Base-by-base conservation (phyloP, 2,888 invertebrate species). In the Athalia circularis region DNA sequence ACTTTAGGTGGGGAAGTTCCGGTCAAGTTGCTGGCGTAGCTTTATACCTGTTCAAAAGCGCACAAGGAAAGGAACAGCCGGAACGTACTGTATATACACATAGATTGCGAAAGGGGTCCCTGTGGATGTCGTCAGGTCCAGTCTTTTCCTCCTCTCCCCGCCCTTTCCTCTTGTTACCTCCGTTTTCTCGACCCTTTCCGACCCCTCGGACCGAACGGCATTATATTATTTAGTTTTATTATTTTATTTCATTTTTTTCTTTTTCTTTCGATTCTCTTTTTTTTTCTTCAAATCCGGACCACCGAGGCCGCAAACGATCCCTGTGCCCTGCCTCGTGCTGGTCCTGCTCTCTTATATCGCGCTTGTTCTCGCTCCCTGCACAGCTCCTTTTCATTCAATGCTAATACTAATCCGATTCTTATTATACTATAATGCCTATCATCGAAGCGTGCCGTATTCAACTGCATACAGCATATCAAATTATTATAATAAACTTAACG, bases 371-470 rank as follows among this genome's bases (percentile, higher is more conserved):
- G 86, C 85, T 72, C 57, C 83, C 86, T 86, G 88, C 29, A 29
- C 29, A 29, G 29, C 29, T 85, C 86, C 87, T 86, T 87, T 87
- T 88, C 89, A 90, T 90, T 90, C 90, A 90, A 90, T 90, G 90
- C 90, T 90, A 90, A 90, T 90, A 89, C 90, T 90, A 90, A 90
- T 90, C 87, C 88, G 85, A 87, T 85, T 89, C 89, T 89, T 89
- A 89, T 88, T 89, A 89, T 89, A 88, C 89, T 89, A 88, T 87
- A 89, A 90, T 88, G 86, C 86, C 83, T 86, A 84, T 86, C 67
- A 65, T 64, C 74, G 64, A 11, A 70, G 48, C 75, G 72, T 83
- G 81, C 65, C 80, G 29, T 62, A 29, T 29, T 29, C 29, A 29
- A 29, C 29, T 29, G 29, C 29, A 29, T 29, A 29, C 29, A 29